Evolutionary conservation across 2,888 invertebrate genomes (phyloP), one percentile per base, ranked within the genome.

Genomic region (Hirtodrosophila cameraria): DNA sequence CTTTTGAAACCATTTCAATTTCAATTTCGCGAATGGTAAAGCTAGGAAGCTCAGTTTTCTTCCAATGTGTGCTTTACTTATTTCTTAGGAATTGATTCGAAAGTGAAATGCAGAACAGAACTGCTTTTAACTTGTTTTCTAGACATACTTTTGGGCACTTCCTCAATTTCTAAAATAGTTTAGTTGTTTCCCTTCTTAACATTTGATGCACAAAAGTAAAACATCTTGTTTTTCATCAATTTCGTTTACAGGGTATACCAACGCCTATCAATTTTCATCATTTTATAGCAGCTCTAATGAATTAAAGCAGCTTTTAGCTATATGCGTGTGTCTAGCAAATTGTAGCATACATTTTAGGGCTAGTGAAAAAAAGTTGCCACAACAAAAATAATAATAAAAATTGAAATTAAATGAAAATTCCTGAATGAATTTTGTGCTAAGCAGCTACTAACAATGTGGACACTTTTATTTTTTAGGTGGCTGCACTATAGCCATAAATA

Each of bases 331-430:
- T n/a, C 3, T 3, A 8, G 3, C 20, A 52, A 54, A 49, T 8
- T 54, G 53, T 68, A 50, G 55, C 65, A 53, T 27, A 53, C 30
- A 53, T 64, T 58, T 50, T n/a, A n/a, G 68, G 52, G 33, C 9
- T 20, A 27, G 41, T 38, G 13, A 20, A 23, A 20, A 60, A 74
- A 74, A 57, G 39, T 61, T 70, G 16, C 15, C n/a, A 6, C 12
- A 12, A 13, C 9, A 36, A 38, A n/a, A 36, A 36, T 48, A 11
- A 39, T 15, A 54, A 12, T 16, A n/a, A 28, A 39, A 45, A 13
- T 20, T 12, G 8, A 20, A 28, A 48, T 43, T 8, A 9, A 31
- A 20, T 25, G n/a, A n/a, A 53, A 46, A 27, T 52, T 23, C 9
- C 25, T 42, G 33, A 13, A 8, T 25, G 23, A 13, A 9, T 41